These are phyloP conservation scores for Silurus asotus DNA, from an alignment of 2,113 vertebrate genomes.

Conservation along the genomic window DNA sequence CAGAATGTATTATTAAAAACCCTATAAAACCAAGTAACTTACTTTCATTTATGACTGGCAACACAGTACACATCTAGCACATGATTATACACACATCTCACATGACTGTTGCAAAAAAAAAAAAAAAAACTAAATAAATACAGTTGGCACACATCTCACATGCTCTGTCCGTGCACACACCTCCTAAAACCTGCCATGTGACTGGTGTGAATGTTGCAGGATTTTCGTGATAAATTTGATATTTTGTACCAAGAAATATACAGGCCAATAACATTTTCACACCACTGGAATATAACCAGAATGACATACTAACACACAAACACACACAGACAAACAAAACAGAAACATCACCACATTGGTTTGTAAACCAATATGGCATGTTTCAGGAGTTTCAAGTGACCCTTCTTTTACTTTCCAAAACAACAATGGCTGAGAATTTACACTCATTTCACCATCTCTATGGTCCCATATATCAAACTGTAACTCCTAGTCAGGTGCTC, in stretches of 20 bases:
- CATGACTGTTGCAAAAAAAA: constrained; percentile 15
- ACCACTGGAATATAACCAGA: neutral
- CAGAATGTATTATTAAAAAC: neutral
- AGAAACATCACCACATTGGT: neutral
- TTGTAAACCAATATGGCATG: neutral
- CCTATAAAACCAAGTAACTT: neutral
- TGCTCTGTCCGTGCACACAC: neutral
- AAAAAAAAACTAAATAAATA: too few species aligned
- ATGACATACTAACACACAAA: too few species aligned
- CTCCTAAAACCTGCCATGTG: neutral
- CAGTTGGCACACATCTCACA: neutral
- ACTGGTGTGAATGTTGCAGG: neutral
- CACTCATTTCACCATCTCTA: neutral
- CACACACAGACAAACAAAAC: neutral
- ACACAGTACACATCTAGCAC: neutral
- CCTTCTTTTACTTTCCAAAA: neutral
- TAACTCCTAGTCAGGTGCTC: constrained; percentile 5
- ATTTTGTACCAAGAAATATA: neutral
- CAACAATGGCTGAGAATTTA: too few species aligned
- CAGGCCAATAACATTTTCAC: neutral
- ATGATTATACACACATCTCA: neutral
- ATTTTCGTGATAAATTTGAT: neutral
- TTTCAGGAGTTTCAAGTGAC: neutral
- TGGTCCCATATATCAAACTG: neutral
- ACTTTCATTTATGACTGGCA: constrained; percentile 20